phyloP scores from a whole-genome alignment of 2,113 vertebrate species.

The Stigmatopora argus region DNA sequence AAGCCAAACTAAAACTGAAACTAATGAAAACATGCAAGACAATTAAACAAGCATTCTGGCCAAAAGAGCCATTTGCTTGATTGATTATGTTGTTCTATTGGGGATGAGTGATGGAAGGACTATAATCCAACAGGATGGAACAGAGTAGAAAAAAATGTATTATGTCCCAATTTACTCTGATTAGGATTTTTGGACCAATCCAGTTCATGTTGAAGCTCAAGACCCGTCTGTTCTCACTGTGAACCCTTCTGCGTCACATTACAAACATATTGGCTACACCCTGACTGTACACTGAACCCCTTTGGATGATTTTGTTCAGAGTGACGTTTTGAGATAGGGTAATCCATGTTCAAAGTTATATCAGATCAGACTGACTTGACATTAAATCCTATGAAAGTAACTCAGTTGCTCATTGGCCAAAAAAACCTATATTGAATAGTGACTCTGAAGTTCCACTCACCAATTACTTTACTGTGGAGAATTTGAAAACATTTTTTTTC shows the following conservation, averaged over 20 bases:
- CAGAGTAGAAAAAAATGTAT: slow-evolving; percentile 33
- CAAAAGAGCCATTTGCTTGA: slow-evolving; percentile 61
- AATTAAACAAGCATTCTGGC: slow-evolving; percentile 14
- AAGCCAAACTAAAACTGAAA: not conserved
- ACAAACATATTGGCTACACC: slow-evolving; percentile 21
- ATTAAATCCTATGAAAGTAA: not conserved
- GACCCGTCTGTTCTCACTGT: slow-evolving; percentile 25
- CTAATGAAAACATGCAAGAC: not conserved
- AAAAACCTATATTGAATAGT: too few species aligned
- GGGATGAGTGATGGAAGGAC: slow-evolving; percentile 39
- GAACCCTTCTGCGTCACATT: not conserved
- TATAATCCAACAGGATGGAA: slow-evolving; percentile 56
- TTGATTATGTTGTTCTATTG: slow-evolving; percentile 41
- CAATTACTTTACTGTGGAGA: slow-evolving; percentile 23
- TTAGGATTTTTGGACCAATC: slow-evolving; percentile 33
- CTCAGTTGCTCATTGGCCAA: not conserved
- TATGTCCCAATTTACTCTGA: slow-evolving; percentile 50
- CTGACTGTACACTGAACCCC: slow-evolving; percentile 6
- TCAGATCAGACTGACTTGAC: not conserved
- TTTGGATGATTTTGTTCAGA: not conserved
- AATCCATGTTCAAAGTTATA: not conserved
- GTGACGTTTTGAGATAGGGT: not conserved
- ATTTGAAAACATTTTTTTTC: slow-evolving; percentile 49
- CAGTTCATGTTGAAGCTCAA: slow-evolving; percentile 28
- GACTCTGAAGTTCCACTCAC: slow-evolving; percentile 2